Base-by-base conservation (phyloP, 1,140 invertebrate genomes). In the Bactericera cockerelli region DNA sequence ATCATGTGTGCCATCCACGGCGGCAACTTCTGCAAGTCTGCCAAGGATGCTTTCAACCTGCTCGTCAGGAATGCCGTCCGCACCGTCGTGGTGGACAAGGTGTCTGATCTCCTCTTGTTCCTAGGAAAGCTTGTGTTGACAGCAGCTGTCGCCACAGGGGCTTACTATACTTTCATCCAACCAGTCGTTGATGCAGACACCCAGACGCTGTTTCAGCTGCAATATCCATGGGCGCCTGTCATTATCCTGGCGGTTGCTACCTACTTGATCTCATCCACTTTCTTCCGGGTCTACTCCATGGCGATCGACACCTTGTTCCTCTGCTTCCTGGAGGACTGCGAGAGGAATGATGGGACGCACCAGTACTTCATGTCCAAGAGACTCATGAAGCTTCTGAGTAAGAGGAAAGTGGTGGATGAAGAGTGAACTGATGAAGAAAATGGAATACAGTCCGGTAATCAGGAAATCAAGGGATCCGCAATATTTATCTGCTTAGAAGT, bases 1-100 rank as follows among this genome's bases (percentile, higher is more conserved):
- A 96, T 98, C 25, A 92, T 97, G 87, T 91, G 89, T 69, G 92
- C 94, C 1, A 83, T 97, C 38, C 89, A 96, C 72, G 94, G 95
- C 0, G 89, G 88, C 69, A 86, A 84, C 67, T 97, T 98, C 72
- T 96, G 89, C 68, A 70, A 71, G 1, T 93, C 93, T 61, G 93
- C 94, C 0, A 82, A 81, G 69, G 83, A 91, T 69, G 87, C 93
- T 1, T 95, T 98, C 67, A 82, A 81, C 64, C 76, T 98, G 42
- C 76, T 98, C 3, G 82, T 95, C 79, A 79, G 91, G 62, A 98
- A 98, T 73, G 79, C 89, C 53, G 65, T 87, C 24, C 76, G 93
- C 63, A 88, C 93, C 4, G 79, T 91, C 10, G 89, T 97, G 2
- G 70, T 98, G 6, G 88, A 94, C 69, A 90, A 93, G 76, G 86